Evolutionary conservation across 2,888 invertebrate genomes (phyloP).

Genomic region (Bedellia somnulentella): DNA sequence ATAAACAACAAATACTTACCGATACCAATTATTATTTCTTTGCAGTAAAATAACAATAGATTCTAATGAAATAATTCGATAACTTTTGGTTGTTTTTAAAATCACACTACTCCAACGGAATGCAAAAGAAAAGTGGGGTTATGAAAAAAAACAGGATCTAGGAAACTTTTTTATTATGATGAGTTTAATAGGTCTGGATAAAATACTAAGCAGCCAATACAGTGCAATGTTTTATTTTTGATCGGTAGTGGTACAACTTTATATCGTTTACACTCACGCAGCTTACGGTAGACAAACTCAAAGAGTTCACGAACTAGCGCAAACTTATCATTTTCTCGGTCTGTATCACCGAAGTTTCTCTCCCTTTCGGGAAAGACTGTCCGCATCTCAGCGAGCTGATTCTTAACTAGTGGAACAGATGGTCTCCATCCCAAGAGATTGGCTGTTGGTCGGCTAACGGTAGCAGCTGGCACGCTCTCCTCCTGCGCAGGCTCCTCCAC

Average conservation of each 20-base stretch:
- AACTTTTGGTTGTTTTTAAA: background rate
- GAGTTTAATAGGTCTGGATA: background rate
- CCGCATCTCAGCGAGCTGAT: too few relatives aligned
- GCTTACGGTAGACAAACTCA: too few relatives aligned
- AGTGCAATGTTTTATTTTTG: background rate
- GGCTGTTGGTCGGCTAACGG: too few relatives aligned
- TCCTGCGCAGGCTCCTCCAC: background rate
- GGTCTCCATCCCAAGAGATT: background rate
- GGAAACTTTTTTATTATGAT: background rate
- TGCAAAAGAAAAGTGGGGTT: background rate
- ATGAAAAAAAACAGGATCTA: background rate
- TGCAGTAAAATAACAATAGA: too few relatives aligned
- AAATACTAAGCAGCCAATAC: background rate
- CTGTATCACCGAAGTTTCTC: too few relatives aligned
- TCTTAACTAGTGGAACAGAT: background rate
- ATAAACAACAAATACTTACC: too few relatives aligned
- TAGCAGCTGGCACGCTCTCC: background rate
- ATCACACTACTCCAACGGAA: background rate
- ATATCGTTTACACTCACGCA: too few relatives aligned
- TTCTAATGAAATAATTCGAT: background rate
- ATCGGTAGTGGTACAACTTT: too few relatives aligned
- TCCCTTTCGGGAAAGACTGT: too few relatives aligned
- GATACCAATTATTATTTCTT: too few relatives aligned
- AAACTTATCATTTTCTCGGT: too few relatives aligned
- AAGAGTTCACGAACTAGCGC: too few relatives aligned